Evolutionary conservation across 2,113 vertebrate species (phyloP), one percentile per base, ranked within the genome.

Genomic region (Amphiprion ocellaris): DNA sequence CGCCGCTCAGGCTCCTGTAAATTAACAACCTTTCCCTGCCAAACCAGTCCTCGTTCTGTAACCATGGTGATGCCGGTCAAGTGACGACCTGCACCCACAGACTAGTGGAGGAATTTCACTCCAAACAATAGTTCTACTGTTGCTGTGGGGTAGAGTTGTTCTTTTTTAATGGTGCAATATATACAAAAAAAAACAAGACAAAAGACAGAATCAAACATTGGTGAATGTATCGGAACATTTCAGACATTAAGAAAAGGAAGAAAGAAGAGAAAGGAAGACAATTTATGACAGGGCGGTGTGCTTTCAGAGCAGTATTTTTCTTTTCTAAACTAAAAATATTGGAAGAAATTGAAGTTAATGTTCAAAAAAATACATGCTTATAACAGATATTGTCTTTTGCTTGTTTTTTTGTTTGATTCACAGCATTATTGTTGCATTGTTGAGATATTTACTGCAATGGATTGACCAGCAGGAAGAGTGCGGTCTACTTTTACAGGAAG

Each of bases 51-150:
- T 72, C 60, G 61, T 71, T 60, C 62, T 37, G 90, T 94, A 81
- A 26, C 90, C 92, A 94, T 94, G 92, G 92, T 82, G 87, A 94
- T 81, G 74, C 84, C 61, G 80, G 89, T 89, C 87, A 87, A 88
- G 83, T 79, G 81, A 73, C 44, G 69, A 90, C 90, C 79, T 76
- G 84, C 83, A 54, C 81, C 82, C 77, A 84, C 80, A 71, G 58
- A 71, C 81, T 50, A 52, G 46, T 49, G 44, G 33, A 89, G 71
- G 90, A 91, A 94, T 92, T 93, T 88, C 49, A 14, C 49, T 69
- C 37, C 2, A 68, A 91, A 94, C 89, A 94, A 92, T 80, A 85
- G 89, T 70, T 74, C 61, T 16, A 79, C 85, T 92, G 89, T 93
- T 86, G 55, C 60, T 44, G 11, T 50, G 58, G 63, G 49, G 19